These are phyloP conservation scores for Euzetes globulus DNA, from an alignment of 2,888 invertebrate species.

Conservation along the genomic window DNA sequence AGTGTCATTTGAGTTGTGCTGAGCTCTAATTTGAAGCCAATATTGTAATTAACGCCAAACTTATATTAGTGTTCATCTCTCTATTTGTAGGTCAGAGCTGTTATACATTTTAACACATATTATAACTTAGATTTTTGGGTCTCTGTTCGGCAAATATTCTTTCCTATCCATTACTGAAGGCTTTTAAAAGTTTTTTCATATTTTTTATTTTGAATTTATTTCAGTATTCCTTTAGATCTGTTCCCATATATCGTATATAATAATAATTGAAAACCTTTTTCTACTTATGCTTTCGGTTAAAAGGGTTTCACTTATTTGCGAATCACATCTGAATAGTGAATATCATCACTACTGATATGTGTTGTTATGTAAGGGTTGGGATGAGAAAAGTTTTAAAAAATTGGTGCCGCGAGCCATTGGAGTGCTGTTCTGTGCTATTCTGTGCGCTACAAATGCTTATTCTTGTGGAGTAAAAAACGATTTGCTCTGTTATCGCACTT, in stretches of 20 bases:
- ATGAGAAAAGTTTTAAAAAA: neutral
- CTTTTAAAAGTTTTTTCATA: slow-evolving; percentile 2
- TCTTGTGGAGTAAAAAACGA: slow-evolving; percentile 10
- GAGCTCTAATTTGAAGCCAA: neutral
- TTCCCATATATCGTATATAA: slow-evolving; percentile 12
- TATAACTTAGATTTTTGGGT: too few relatives aligned
- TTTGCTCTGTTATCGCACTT: slow-evolving; percentile 18
- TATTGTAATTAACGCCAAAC: slow-evolving; percentile 19
- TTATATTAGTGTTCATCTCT: neutral
- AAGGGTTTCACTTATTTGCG: slow-evolving; percentile 21
- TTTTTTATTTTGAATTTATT: neutral
- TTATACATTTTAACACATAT: neutral
- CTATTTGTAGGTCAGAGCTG: slow-evolving; percentile 9
- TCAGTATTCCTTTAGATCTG: neutral
- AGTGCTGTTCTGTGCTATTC: neutral
- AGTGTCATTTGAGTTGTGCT: neutral
- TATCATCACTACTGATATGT: slow-evolving; percentile 6
- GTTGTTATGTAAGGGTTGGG: neutral
- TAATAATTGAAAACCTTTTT: slow-evolving; percentile 28
- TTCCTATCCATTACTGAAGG: neutral
- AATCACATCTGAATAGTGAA: slow-evolving; percentile 19
- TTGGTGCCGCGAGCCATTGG: slow-evolving; percentile 16
- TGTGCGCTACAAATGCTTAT: neutral
- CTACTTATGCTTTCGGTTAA: slow-evolving; percentile 23
- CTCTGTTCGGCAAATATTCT: neutral